Base-by-base conservation (phyloP, 2,888 invertebrate genomes). In the Macrosoma leucophasiata region DNA sequence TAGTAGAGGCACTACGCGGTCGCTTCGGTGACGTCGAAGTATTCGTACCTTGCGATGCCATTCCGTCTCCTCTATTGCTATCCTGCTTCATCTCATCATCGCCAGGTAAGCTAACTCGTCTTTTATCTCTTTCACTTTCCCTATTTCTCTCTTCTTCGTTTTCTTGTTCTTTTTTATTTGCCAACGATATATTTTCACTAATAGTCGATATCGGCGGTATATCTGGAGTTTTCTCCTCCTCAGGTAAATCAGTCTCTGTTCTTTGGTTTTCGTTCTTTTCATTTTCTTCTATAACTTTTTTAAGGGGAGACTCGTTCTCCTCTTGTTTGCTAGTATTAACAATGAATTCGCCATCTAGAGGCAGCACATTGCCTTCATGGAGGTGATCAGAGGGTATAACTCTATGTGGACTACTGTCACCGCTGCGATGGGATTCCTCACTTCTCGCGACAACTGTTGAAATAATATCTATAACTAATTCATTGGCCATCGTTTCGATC, bases 1-100 rank as follows among this genome's bases (percentile, higher is more conserved):
- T 91, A 25, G 92, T 91, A 19, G 92, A 91, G 46, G 93, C 89
- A 77, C 91, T 93, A 60, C 91, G 87, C 34, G 93, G 92, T 73
- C 92, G 84, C 70, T 90, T 90, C 39, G 91, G 91, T 17, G 91
- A 90, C 19, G 76, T 59, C 30, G 74, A 64, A 39, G 75, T 79
- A 55, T 78, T 69, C 33, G 82, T 77, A 2, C 76, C 75, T 40
- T 78, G 76, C 2, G 78, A 58, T 8, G 73, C 53, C 2, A 71
- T 65, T 21, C 76, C 73, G 14, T 82, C 78, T 41, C 58, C 68
- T 62, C 64, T 79, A 52, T 44, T 63, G 26, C 43, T 29, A 15
- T 84, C 84, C 50, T 84, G 81, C 50, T 78, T 79, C 73, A 77
- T 78, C 48, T 78, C 84, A 48, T 64, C 66, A 19, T 82, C 79